Base-by-base conservation (phyloP, 2,113 vertebrate species). In the Dasypus novemcinctus region DNA sequence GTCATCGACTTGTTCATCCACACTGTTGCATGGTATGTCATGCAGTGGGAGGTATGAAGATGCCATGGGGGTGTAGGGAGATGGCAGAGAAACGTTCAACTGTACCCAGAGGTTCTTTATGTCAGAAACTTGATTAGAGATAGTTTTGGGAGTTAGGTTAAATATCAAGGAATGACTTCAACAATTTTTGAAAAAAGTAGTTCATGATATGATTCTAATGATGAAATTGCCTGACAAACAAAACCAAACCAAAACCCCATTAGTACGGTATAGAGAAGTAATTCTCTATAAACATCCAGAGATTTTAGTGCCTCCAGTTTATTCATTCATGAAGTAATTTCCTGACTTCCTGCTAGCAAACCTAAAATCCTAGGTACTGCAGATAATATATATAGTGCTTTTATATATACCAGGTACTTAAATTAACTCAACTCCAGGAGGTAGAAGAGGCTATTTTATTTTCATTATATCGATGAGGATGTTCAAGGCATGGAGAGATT, bases 101-200 rank as follows among this genome's bases (percentile, higher is more conserved):
- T 9, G 63, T 15, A 1, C 33, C 7, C 13, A 83, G 63, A 80
- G 86, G 66, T 36, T 31, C 43, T 25, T n/a, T 69, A n/a, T 52
- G 78, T 95, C 33, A 13, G 43, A 54, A 14, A 8, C 2, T 3
- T 7, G 13, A 4, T 75, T 84, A 79, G 29, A 78, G 61, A 43
- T 59, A n/a, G 31, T 49, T 13, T 59, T 27, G 43, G 71, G 66
- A 81, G 79, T 76, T 21, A 29, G 63, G 80, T 91, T 87, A 68
- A 68, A 36, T 71, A 38, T 52, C 43, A 54, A 72, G 89, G 90
- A 81, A 38, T 87, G 91, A 79, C 57, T 92, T 90, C 8, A 96
- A 71, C 14, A 85, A 74, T 69, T 93, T 91, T 84, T 93, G 86
- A 80, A 87, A 89, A 91, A 95, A 66, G 93, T 29, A 54, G 85